Evolutionary conservation across 2,797 vertebrate genomes (phyloP), one percentile per base, ranked within the genome.

Genomic region (Natrix natrix): DNA sequence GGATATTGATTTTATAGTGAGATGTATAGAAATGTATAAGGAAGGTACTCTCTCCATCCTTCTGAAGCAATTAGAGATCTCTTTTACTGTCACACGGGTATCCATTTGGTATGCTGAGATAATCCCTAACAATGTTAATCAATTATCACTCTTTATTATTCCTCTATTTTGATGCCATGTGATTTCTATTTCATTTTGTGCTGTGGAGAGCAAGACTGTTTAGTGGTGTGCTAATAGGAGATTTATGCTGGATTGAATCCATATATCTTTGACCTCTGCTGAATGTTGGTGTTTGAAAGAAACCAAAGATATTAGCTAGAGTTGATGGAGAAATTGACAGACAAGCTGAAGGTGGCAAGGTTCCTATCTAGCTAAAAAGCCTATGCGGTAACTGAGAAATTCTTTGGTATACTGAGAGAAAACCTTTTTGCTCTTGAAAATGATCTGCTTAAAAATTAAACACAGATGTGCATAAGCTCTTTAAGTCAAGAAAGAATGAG

Each of bases 401-500:
- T 90, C 1, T 8, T 91, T 92, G 78, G 8, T 3, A 1, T 83
- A 83, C 52, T 74, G 91, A 20, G 2, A 88, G 32, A 32, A 91
- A 93, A 87, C 55, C 22, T 92, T 28, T 94, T 55, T 91, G 12
- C 26, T 93, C 1, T 16, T 91, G 16, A 20, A 93, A 88, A 52
- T 48, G 0, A 63, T 37, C 17, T 88, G 0, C 61, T 91, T 92
- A 69, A 57, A 28, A 63, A 89, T 92, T 88, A 93, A 95, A 94
- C 86, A 1, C 43, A 86, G 88, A 5, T 66, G 59, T 0, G 13
- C 26, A 86, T 32, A 37, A 20, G 59, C 3, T 52, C 92, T 86
- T 12, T 7, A 92, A 55, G 17, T 8, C 0, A 89, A 59, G 1
- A 43, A 87, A 69, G 24, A 26, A 0, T 0, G 2, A 48, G 24